Conservation (phyloP, 2,797 vertebrate genomes). For the Falco columbarius region DNA sequence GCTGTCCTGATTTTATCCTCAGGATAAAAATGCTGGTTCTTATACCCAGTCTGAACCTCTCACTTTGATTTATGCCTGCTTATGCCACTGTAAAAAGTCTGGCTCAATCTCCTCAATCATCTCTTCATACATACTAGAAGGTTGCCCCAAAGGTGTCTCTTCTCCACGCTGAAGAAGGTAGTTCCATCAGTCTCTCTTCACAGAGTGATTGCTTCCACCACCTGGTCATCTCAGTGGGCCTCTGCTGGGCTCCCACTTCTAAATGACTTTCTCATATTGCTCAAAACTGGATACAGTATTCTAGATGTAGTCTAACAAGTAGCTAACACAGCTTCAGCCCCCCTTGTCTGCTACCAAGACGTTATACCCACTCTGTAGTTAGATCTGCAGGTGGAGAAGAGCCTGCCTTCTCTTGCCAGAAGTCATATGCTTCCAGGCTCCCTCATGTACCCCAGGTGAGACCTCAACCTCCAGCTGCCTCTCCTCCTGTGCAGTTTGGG, state of each 20-base stretch:
- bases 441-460: too few species aligned
- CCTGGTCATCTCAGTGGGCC: neutral
- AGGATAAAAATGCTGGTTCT: neutral
- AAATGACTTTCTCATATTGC: neutral
- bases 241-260: neutral
- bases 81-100: neutral
- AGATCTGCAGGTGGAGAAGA: neutral
- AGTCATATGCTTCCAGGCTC: neutral
- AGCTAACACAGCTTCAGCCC: neutral
- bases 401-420: neutral
- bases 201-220: neutral
- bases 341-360: neutral
- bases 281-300: neutral
- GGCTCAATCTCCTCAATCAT: neutral
- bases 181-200: neutral
- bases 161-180: too few species aligned
- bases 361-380: neutral
- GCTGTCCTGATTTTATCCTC: too few species aligned
- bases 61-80: neutral
- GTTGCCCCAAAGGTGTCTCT: neutral
- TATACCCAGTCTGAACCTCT: neutral
- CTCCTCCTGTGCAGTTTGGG: too few species aligned
- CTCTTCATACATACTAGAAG: fast-evolving
- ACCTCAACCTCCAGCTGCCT: neutral
- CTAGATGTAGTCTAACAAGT: neutral